Evolutionary conservation across 1,140 invertebrate genomes (phyloP), one percentile per base, ranked within the genome.

Genomic region (Drosophila punjabiensis): DNA sequence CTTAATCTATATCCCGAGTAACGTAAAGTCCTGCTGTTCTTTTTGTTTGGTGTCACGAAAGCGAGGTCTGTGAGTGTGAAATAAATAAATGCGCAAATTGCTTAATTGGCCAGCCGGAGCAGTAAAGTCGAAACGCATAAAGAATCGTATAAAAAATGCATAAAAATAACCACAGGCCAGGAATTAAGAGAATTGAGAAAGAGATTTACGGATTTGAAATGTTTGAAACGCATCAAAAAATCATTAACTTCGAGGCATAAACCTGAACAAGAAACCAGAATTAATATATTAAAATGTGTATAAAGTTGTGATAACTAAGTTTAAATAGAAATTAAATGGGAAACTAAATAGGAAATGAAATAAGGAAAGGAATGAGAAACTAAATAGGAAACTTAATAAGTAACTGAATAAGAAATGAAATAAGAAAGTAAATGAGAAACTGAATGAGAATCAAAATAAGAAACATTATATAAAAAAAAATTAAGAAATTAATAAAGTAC

Each of bases 11-110:
- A 6, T n/a, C 45, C 13, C 3, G 2, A n/a, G 43, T 3, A 16
- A 14, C 32, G 30, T 41, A 37, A 58, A 28, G 55, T 39, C 41
- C 45, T 14, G 33, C 3, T 11, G 1, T 2, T 18, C 4, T 76
- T 78, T 76, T 62, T 77, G 75, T 76, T 77, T 41, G 47, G 45
- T 76, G 73, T 20, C 16, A 37, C 11, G 66, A 68, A 20, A 53
- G n/a, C 18, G 10, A 68, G 24, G 18, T 43, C 32, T 43, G 66
- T 74, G 70, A 50, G 55, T 75, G 73, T 64, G 35, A 75, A 75
- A 30, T 28, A 33, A 52, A 53, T n/a, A 18, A 47, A 35, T 33
- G 48, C 64, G 50, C n/a, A 69, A 78, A 78, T 77, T 50, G 64
- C 64, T 50, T 77, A 77, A 76, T 77, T 75, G 47, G 58, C 43